Evolutionary conservation across 2,113 vertebrate genomes (phyloP), one percentile per base, ranked within the genome.

Genomic region (Tragelaphus strepsiceros): DNA sequence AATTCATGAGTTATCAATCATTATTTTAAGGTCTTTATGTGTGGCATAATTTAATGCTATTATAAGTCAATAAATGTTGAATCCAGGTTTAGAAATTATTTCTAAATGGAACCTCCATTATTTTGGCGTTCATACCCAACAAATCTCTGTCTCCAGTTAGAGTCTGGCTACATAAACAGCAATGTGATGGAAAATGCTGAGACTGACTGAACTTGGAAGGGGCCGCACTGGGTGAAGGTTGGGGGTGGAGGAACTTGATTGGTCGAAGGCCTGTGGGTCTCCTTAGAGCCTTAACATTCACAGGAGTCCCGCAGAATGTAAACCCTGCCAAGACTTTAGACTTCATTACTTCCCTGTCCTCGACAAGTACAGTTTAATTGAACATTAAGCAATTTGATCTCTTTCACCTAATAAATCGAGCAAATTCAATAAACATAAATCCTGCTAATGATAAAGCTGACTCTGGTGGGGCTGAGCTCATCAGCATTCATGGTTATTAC

Each of bases 331-430:
- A 96, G 86, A 97, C 96, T 96, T 90, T 53, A 28, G 88, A 91
- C 88, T 97, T 95, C 96, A 97, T 97, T 91, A 97, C 89, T 96
- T 98, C 94, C 94, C 95, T 91, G 89, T 93, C 95, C 91, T 91
- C 49, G 7, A 91, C 96, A 97, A 98, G 97, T 94, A 94, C 93
- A 64, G 59, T 87, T 93, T 97, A 98, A 97, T 91, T 98, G 97
- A 94, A 98, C 96, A 95, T 97, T 97, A 96, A 97, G 97, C 97
- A 97, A 95, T 97, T 97, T 97, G 97, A 98, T 98, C 97, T 94
- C 97, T 89, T 97, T 95, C 97, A 97, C 97, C 97, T 97, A 98
- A 97, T 98, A 98, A 98, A 98, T 97, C 39, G 16, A 96, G 92
- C 96, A 97, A 84, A 95, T 90, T 98, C 97, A 96, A 95, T 98